Evolutionary conservation across 2,888 invertebrate species (phyloP).

Genomic region (Stenolophus ochropezus): DNA sequence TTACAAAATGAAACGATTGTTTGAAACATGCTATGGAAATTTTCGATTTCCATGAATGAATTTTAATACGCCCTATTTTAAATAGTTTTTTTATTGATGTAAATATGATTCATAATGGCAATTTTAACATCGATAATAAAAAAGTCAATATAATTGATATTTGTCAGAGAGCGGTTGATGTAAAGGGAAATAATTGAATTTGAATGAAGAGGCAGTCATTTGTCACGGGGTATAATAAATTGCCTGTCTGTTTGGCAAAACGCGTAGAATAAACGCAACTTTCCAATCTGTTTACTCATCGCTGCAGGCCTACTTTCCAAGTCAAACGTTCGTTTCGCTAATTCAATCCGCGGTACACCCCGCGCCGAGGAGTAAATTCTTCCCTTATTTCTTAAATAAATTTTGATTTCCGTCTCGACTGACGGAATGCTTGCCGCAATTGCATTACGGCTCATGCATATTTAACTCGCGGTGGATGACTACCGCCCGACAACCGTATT

Average conservation of each 20-base stretch:
- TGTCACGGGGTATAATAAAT: background rate
- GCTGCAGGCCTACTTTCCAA: background rate
- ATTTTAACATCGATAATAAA: no score
- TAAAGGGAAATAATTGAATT: background rate
- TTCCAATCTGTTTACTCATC: background rate
- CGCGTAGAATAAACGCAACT: background rate
- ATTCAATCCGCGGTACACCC: background rate
- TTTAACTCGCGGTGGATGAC: background rate
- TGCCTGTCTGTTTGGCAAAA: conserved; percentile 1
- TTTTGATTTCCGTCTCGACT: conserved; percentile 20
- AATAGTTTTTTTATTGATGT: no score
- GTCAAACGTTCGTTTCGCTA: conserved; percentile 9
- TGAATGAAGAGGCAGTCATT: background rate
- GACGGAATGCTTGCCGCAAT: conserved; percentile 15
- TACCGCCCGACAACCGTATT: background rate
- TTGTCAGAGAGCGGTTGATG: background rate
- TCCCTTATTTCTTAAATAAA: conserved; percentile 31
- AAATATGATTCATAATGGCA: no score
- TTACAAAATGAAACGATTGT: no score
- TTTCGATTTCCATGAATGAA: no score
- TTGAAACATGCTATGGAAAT: no score
- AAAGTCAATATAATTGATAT: background rate
- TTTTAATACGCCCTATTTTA: no score
- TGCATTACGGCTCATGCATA: conserved; percentile 26
- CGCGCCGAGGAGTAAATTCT: background rate